These are phyloP conservation scores for Macrocentrus cingulum DNA, from an alignment of 1,140 invertebrate species.

Conservation along the genomic window DNA sequence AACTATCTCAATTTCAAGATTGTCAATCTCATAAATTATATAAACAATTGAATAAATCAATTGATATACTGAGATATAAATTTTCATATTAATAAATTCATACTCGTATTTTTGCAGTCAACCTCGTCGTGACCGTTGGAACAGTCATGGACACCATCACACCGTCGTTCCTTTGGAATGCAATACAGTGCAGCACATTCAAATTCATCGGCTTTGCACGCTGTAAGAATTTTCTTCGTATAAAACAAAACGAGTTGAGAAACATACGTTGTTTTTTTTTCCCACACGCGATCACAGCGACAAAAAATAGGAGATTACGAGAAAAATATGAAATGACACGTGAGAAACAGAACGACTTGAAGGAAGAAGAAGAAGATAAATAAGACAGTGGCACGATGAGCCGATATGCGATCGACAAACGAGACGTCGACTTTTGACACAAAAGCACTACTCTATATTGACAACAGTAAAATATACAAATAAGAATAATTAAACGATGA, in stretches of 20 bases:
- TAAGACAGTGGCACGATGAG: too few species aligned
- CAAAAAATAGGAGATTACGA: background rate
- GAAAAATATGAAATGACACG: background rate
- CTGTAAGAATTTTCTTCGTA: slow-evolving; percentile 49
- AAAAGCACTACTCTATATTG: slow-evolving; percentile 8
- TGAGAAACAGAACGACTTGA: background rate
- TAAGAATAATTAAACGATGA: background rate
- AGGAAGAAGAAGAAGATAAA: too few species aligned
- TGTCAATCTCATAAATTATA: background rate
- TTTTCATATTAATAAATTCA: slow-evolving; percentile 33
- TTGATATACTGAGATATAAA: background rate
- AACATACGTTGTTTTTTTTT: slow-evolving; percentile 4
- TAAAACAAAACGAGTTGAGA: slow-evolving; percentile 16
- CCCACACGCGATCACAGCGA: background rate
- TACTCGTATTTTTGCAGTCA: slow-evolving; percentile 57
- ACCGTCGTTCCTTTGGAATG: slow-evolving; percentile 64
- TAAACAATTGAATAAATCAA: background rate
- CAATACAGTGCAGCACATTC: slow-evolving; percentile 67
- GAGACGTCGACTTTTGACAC: slow-evolving; percentile 12
- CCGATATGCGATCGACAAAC: slow-evolving; percentile 11
- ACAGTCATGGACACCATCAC: slow-evolving; percentile 74
- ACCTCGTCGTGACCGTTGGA: slow-evolving; percentile 68
- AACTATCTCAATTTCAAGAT: too few species aligned
- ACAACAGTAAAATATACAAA: background rate
- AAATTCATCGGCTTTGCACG: slow-evolving; percentile 55